phyloP scores from a whole-genome alignment of 2,113 vertebrate genomes.

The Lamprologus callipterus region DNA sequence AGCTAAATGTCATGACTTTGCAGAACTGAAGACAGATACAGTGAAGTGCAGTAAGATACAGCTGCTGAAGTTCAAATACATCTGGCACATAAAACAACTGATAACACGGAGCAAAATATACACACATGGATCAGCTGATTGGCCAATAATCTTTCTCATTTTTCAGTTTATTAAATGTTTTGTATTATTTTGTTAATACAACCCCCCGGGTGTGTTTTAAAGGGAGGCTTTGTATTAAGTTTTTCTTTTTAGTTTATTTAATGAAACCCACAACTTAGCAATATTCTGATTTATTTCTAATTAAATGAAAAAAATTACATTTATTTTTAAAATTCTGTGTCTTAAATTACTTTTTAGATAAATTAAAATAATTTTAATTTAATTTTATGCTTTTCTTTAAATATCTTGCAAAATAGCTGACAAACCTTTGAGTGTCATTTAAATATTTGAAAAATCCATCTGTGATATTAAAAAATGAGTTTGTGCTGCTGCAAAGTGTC shows the following conservation, averaged over 20 bases:
- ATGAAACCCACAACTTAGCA: not conserved
- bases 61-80: not conserved
- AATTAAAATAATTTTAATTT: not conserved
- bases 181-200: not conserved
- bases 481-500: not conserved
- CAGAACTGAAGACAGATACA: not conserved
- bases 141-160: not conserved
- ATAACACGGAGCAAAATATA: not conserved
- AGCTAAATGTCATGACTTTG: not conserved
- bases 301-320: not conserved
- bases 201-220: not conserved
- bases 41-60: not conserved
- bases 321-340: not conserved
- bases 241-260: not conserved
- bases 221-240: not conserved
- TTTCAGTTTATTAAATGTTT: not conserved
- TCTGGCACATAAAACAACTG: not conserved
- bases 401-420: accelerated
- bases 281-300: not conserved
- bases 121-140: not conserved
- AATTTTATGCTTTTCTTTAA: not conserved
- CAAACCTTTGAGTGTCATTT: accelerated
- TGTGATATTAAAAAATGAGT: accelerated
- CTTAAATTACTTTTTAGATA: not conserved
- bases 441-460: not conserved